These are phyloP conservation scores for Actinia equina DNA, from an alignment of 64 coral and sea anemone genomes.

Conservation along the genomic window DNA sequence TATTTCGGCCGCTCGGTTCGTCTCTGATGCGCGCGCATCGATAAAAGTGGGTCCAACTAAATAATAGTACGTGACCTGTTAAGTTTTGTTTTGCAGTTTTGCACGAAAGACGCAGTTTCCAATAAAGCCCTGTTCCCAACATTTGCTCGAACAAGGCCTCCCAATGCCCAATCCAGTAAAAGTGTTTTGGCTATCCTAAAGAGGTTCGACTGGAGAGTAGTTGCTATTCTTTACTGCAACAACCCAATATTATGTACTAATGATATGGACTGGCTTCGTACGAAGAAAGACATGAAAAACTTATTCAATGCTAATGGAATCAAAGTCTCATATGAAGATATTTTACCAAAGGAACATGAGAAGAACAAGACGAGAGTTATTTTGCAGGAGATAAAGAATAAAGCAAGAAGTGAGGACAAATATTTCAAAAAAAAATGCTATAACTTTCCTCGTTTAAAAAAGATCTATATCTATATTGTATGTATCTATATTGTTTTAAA, in stretches of 20 bases:
- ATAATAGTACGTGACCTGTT: too few relatives aligned
- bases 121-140: constrained; percentile 59
- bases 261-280: constrained; percentile 35
- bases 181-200: constrained; percentile 65
- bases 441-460: too few relatives aligned
- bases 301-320: constrained; percentile 35
- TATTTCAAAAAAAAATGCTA: too few relatives aligned
- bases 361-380: background rate
- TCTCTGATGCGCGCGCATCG: too few relatives aligned
- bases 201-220: constrained; percentile 54
- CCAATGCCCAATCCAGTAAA: constrained; percentile 56
- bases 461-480: too few relatives aligned
- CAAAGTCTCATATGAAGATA: constrained; percentile 28
- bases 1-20: too few relatives aligned
- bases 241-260: background rate
- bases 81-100: constrained; percentile 36
- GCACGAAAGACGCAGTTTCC: constrained; percentile 60
- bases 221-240: constrained; percentile 51
- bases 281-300: constrained; percentile 45
- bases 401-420: constrained; percentile 62
- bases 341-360: constrained; percentile 35
- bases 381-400: constrained; percentile 40
- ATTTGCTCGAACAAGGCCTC: constrained; percentile 73
- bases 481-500: too few relatives aligned
- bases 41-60: too few relatives aligned